Evolutionary conservation across 92 coral and sea anemone species (phyloP).

Genomic region (Epizoanthus rinbou): DNA sequence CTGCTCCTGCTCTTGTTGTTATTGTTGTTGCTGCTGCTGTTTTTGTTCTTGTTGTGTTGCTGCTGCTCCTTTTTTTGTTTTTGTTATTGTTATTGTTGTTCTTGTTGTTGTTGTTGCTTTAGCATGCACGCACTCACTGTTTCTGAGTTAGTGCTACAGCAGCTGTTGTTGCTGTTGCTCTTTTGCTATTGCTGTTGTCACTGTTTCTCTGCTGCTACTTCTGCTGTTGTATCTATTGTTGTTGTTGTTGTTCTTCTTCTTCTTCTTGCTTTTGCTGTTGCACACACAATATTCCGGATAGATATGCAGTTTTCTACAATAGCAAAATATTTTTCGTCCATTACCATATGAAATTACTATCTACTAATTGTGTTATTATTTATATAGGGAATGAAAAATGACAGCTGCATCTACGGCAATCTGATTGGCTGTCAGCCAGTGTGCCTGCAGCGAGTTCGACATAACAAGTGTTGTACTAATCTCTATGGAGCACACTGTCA

Average conservation of each 20-base stretch:
- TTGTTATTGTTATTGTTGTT: too few relatives aligned
- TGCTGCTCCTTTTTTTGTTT: not conserved
- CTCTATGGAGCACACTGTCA: constrained; percentile 82
- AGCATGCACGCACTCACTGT: too few relatives aligned
- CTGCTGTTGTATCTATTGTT: too few relatives aligned
- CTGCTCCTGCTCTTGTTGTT: too few relatives aligned
- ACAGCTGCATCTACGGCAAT: constrained; percentile 66
- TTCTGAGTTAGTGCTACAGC: too few relatives aligned
- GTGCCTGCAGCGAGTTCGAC: constrained; percentile 69
- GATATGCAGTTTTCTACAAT: too few relatives aligned
- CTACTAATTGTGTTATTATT: not conserved
- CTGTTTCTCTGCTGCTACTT: too few relatives aligned
- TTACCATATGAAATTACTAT: too few relatives aligned
- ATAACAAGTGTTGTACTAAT: constrained; percentile 74
- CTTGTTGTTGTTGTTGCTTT: too few relatives aligned
- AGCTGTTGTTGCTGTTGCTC: not conserved
- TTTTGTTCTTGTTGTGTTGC: not conserved
- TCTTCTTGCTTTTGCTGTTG: not conserved
- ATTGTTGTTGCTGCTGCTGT: not conserved
- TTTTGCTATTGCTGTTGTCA: too few relatives aligned
- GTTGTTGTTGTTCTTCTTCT: constrained; percentile 19
- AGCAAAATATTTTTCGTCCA: too few relatives aligned
- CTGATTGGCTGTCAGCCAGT: constrained; percentile 79
- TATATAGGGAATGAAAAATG: constrained; percentile 69
- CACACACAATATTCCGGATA: too few relatives aligned